Evolutionary conservation across 2,888 invertebrate genomes (phyloP), one percentile per base, ranked within the genome.

Genomic region (Polietes domitor): DNA sequence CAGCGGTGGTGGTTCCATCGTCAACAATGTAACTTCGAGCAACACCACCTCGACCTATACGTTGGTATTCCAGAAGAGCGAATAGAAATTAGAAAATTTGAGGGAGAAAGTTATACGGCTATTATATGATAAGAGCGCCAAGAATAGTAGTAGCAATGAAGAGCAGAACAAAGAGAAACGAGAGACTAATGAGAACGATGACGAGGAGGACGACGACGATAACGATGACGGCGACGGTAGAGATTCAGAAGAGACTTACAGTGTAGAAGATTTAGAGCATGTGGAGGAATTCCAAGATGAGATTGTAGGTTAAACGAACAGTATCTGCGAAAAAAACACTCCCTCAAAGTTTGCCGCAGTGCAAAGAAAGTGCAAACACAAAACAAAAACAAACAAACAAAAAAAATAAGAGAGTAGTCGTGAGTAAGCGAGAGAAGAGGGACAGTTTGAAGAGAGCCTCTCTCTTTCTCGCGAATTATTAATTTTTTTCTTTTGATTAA

Each of bases 51-150:
- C 85, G 28, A 87, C 87, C 0, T 87, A 87, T 79, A 92, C 91
- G 28, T 85, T 91, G 80, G 91, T 91, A 61, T 88, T 91, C 83
- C 89, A 90, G 71, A 89, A 92, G 72, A 87, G 87, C 47, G 91
- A 91, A 85, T 90, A 89, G 85, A 85, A 80, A 68, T 61, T 79
- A 61, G 83, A 84, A 79, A 81, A 81, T 63, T 81, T 84, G 84
- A 84, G 84, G 84, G 84, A 84, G 81, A 84, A 84, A 37, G 84
- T 84, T 70, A 84, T 84, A 75, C 71, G 78, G 74, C 58, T 84
- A 43, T 68, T 84, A 47, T 81, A 84, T 43, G 81, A 83, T 37
- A 83, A 83, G 65, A 58, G 12, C 26, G 15, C 15, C 10, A 12
- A 28, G 17, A 58, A 58, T 26, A 65, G 70, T 37, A 58, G 43